phyloP scores from a whole-genome alignment of 2,888 invertebrate genomes.

The Phalera bucephala region DNA sequence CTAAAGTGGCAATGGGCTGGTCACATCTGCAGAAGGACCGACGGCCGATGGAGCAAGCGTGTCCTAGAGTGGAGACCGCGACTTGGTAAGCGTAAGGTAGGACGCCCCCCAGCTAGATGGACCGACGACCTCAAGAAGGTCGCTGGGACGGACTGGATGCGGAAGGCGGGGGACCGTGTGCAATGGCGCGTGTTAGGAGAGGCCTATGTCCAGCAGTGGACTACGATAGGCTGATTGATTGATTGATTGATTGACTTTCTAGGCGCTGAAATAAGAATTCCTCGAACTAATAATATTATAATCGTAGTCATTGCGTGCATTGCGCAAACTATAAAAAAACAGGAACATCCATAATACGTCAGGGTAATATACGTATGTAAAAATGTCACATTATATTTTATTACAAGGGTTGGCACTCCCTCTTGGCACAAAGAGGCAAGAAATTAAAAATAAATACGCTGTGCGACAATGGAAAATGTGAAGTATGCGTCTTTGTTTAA shows the following conservation, averaged over 20 bases:
- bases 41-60: too few species aligned
- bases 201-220: too few species aligned
- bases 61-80: too few species aligned
- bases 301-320: slow-evolving; percentile 11
- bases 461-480: slow-evolving; percentile 20
- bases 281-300: background rate
- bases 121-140: background rate
- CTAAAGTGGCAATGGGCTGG: too few species aligned
- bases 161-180: too few species aligned
- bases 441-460: slow-evolving; percentile 23
- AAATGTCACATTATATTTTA: slow-evolving; percentile 37
- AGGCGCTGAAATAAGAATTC: background rate
- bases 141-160: too few species aligned
- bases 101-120: too few species aligned
- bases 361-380: slow-evolving; percentile 37
- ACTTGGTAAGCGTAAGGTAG: too few species aligned
- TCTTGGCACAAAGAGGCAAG: slow-evolving; percentile 36
- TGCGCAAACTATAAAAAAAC: slow-evolving; percentile 16
- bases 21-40: too few species aligned
- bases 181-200: background rate
- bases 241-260: too few species aligned
- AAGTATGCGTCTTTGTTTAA: too few species aligned
- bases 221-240: too few species aligned
- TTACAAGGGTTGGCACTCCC: slow-evolving; percentile 32
- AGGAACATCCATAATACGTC: slow-evolving; percentile 16